Percentiles rank a stretch among this genome's conserved stretches.
These are phyloP conservation scores for Chelidonichthys spinosus DNA, from an alignment of 2,797 vertebrate genomes.

Conservation along the genomic window DNA sequence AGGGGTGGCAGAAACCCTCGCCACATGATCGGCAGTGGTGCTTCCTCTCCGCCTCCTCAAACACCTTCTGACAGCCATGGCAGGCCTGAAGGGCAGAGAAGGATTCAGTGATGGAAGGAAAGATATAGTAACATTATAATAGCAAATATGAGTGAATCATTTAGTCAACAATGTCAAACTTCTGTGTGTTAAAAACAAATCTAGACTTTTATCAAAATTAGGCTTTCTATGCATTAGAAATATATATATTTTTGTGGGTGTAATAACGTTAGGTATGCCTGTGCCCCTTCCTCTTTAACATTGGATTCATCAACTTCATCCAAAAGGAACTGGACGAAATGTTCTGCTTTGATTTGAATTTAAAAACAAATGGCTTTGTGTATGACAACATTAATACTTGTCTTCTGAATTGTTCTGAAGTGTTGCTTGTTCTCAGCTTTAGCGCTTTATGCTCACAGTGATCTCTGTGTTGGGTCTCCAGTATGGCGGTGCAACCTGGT, in stretches of 20 bases:
- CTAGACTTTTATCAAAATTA: too few species aligned
- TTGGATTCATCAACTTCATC: too few species aligned
- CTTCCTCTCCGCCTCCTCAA: conserved; percentile 85
- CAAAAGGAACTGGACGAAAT: too few species aligned
- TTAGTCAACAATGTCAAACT: background rate
- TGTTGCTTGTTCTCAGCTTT: background rate
- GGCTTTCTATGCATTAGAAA: too few species aligned
- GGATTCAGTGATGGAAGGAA: background rate
- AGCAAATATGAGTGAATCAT: background rate
- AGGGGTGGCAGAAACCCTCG: conserved; percentile 89
- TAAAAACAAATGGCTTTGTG: background rate
- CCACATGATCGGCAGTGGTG: conserved; percentile 89
- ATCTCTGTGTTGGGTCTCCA: conserved; percentile 88
- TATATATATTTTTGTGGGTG: too few species aligned
- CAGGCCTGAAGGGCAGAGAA: conserved; percentile 73
- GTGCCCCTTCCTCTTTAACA: too few species aligned
- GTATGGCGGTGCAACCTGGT: conserved; percentile 88
- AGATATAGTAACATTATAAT: background rate
- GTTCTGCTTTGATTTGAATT: background rate
- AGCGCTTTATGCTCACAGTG: conserved; percentile 73
- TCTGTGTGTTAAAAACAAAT: too few species aligned
- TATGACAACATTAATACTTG: too few species aligned
- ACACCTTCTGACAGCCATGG: conserved; percentile 80
- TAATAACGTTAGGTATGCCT: too few species aligned
- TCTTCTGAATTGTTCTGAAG: background rate